Evolutionary conservation across 2,888 invertebrate species (phyloP), one percentile per base, ranked within the genome.

Genomic region (Watsonalla cultraria): DNA sequence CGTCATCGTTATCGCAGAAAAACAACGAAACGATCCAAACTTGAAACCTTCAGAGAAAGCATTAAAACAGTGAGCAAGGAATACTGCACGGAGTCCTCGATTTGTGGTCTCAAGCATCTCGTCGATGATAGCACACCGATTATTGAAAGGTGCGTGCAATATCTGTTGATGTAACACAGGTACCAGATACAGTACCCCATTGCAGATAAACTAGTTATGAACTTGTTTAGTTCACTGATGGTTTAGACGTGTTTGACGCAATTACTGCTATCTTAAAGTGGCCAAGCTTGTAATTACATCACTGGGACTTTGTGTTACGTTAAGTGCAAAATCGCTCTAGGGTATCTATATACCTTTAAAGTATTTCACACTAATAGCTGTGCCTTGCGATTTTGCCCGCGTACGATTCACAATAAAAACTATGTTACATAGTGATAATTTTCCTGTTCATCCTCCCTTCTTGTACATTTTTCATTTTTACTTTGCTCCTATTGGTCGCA

Each of bases 21-120:
- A 57, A 47, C 62, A 45, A 55, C 54, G 9, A 67, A 63, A 52
- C 64, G 62, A 0, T 69, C 61, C 0, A 77, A 76, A 54, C 49
- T 71, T 7, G 64, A 75, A 39, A 71, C 74, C n/a, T 57, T 86
- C 0, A 81, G 77, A 60, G 73, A 78, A 37, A 86, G 88, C 57
- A 9, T 87, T 7, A 85, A 78, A 61, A 66, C 70, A 1, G 72
- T 90, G 34, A 76, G 78, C 58, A 87, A 73, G 63, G 82, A 89
- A 57, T 91, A 91, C 68, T 91, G 91, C 54, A 67, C 77, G 11
- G 89, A 90, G 61, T 90, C 91, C 7, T 90, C 91, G 1, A 90
- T 91, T 45, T 82, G 85, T 58, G 91, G 91, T 2, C 78, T 91
- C 5, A 89, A 89, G 55, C 86, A 90, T 63, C 74, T 91, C 4